Evolutionary conservation across 1,140 invertebrate genomes (phyloP), one percentile per base, ranked within the genome.

Genomic region (Drosophila pectinifera): DNA sequence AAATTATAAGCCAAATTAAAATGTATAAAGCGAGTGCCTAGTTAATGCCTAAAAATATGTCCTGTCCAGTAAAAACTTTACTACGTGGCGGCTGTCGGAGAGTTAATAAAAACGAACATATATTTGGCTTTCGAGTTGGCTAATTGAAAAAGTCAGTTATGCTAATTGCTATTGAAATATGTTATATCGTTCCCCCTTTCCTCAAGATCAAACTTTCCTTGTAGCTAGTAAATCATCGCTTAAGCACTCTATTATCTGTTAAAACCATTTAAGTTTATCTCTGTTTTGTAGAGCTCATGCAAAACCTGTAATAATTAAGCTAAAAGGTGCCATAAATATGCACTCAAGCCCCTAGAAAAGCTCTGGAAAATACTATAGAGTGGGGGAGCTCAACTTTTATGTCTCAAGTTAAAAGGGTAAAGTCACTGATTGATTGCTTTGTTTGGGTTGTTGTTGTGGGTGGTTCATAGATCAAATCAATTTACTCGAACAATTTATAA

Each of bases 401-500:
- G 64, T 70, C 67, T 36, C 48, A 70, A 45, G 41, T 38, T 55
- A 70, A 31, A 56, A 36, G 18, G 41, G 24, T 48, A 70, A 57
- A 70, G 34, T 70, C 49, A n/a, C 65, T 74, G 70, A 74, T 74
- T 74, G 72, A 76, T 51, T 75, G 69, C 41, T n/a, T 72, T 67
- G 28, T 69, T 63, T 46, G 41, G 18, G 16, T n/a, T 46, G 57
- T 42, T 28, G 39, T 58, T 56, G 75, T 62, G 83, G 83, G 74
- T 85, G 82, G 80, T 72, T 67, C 82, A 64, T 53, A 73, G 84
- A 89, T 88, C 83, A 67, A 41, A 63, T 53, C 75, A 43, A 83
- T 86, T 79, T 72, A 43, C 53, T 51, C 63, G 77, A 46, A 83
- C 63, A 74, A 73, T 88, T 89, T 89, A 88, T 89, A 89, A 89